phyloP scores from a whole-genome alignment of 2,797 vertebrate species.

The Discoglossus pictus region DNA sequence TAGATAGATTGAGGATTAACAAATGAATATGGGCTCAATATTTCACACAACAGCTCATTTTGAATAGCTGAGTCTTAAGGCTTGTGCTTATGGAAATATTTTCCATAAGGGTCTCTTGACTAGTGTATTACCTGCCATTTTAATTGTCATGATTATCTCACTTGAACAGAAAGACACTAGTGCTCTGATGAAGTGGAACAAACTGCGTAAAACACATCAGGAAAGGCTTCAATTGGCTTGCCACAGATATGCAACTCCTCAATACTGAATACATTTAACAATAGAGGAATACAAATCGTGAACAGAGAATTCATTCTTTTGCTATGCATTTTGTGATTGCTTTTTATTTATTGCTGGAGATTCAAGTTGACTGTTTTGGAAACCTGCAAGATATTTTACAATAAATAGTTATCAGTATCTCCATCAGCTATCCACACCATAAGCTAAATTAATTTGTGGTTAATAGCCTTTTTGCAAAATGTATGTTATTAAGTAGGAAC shows the following conservation, averaged over 20 bases:
- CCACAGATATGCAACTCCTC: slow-evolving; percentile 3
- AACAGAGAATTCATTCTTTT: slow-evolving; percentile 1
- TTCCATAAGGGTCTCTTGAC: slow-evolving; percentile 11
- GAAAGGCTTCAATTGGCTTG: slow-evolving; percentile 18
- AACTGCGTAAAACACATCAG: not conserved
- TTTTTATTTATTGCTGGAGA: not conserved
- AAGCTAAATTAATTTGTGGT: no score
- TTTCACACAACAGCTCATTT: no score
- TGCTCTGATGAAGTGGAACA: slow-evolving; percentile 16
- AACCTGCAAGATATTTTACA: no score
- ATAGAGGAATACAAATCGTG: not conserved
- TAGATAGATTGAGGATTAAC: no score
- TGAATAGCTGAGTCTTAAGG: not conserved
- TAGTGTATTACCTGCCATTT: slow-evolving; percentile 4
- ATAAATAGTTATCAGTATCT: no score
- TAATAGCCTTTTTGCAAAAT: no score
- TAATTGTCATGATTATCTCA: slow-evolving; percentile 17
- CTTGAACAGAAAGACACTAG: slow-evolving; percentile 1
- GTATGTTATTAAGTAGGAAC: no score
- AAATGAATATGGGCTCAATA: no score
- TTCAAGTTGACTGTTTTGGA: no score
- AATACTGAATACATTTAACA: not conserved
- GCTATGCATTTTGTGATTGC: not conserved
- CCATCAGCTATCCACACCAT: no score
- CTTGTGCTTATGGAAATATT: not conserved